Evolutionary conservation across 2,113 vertebrate species (phyloP).

Genomic region (Craseonycteris thonglongyai): DNA sequence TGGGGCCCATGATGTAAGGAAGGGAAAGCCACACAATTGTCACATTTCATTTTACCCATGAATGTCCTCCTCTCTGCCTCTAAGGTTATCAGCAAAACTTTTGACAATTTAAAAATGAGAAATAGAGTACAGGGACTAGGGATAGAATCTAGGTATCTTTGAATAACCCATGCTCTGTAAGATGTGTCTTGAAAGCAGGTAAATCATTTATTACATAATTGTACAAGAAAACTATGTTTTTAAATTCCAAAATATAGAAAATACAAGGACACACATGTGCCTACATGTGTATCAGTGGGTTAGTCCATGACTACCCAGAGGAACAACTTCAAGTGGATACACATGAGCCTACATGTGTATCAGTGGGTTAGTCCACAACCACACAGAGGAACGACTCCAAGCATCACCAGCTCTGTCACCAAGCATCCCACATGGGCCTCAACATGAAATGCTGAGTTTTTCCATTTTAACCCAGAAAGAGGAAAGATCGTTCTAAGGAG

Average conservation of each 20-base stretch:
- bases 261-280: not conserved
- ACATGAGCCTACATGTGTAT: not conserved
- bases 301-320: not conserved
- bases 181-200: not conserved
- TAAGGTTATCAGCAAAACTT: not conserved
- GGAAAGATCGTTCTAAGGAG: not conserved
- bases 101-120: not conserved
- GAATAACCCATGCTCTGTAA: not conserved
- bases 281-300: not conserved
- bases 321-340: not conserved
- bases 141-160: not conserved
- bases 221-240: not conserved
- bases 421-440: not conserved
- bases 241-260: not conserved
- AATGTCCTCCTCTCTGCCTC: not conserved
- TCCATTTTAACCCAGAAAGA: not conserved
- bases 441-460: not conserved
- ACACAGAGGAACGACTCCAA: not conserved
- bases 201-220: not conserved
- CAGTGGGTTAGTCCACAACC: not conserved
- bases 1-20: not conserved
- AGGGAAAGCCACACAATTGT: not conserved
- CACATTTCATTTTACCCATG: not conserved
- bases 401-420: not conserved
- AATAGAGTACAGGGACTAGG: not conserved